Conservation (phyloP, 2,888 invertebrate genomes). For the Pyrrhosoma nymphula region DNA sequence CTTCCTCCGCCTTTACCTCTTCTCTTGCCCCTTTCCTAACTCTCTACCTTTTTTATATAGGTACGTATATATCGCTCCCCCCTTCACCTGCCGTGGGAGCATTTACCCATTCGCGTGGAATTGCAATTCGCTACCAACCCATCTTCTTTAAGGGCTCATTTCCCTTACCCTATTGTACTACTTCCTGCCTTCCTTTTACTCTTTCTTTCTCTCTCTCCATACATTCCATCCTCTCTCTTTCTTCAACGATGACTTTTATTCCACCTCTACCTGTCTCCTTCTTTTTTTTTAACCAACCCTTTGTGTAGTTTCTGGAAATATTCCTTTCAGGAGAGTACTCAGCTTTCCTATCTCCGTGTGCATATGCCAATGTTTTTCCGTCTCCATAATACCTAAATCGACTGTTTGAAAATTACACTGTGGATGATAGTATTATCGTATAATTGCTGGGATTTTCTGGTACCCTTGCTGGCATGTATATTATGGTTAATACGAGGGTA, state of each 20-base stretch:
- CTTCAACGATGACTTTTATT: neutral
- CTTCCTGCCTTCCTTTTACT: neutral
- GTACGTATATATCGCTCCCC: neutral
- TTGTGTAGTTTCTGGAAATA: neutral
- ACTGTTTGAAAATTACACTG: neutral
- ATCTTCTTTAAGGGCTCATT: conserved; percentile 16
- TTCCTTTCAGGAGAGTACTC: neutral
- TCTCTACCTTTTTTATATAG: neutral
- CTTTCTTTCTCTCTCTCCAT: neutral
- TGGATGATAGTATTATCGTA: no score
- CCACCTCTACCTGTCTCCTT: neutral
- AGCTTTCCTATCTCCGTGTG: neutral
- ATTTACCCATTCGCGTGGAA: neutral
- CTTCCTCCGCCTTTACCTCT: neutral
- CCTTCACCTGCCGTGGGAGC: neutral
- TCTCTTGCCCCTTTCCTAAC: neutral
- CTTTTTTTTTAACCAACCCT: neutral
- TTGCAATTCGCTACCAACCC: conserved; percentile 54
- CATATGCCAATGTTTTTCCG: neutral
- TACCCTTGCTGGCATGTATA: no score
- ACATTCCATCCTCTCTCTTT: conserved; percentile 3
- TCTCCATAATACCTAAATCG: neutral
- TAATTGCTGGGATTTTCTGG: no score
- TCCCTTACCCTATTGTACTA: neutral
- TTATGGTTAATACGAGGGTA: no score